Base-by-base conservation (phyloP, 2,797 vertebrate species). In the Sebastes umbrosus region DNA sequence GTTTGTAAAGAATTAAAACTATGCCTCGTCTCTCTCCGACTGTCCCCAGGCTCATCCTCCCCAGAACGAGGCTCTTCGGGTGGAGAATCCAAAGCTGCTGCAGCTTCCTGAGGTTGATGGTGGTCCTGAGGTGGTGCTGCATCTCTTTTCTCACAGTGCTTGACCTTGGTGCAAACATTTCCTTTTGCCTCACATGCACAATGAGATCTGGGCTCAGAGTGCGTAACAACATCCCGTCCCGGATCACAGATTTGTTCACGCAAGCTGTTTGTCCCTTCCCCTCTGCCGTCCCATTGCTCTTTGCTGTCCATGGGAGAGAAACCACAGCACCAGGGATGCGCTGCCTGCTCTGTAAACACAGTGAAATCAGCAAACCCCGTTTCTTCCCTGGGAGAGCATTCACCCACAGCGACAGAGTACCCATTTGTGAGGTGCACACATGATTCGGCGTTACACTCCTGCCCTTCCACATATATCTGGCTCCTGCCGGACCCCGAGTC, bases 291-390 rank as follows among this genome's bases (percentile, higher is more conserved):
- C 86, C 90, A 89, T 80, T 84, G 84, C 91, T 80, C 88, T 7
- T 64, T 3, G 18, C 62, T 31, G 50, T 29, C 46, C 16, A 77
- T 5, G 24, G 88, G 90, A 29, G 88, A 73, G 66, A 94, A 87
- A 59, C 93, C 89, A 67, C 94, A 94, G 87, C 93, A 93, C 93
- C 93, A 94, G 16, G 91, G 88, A 20, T 92, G 88, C 16, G 75
- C 14, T 0, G 84, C 65, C 67, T 92, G 89, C 92, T 96, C 94
- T 63, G 96, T 92, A 92, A 97, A 96, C 4, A 96, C 91, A 63
- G 96, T 92, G 94, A 97, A 97, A 92, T 97, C 96, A 80, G 96
- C 96, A 92, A 97, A 97, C 67, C 95, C 95, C 2, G 94, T 94
- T 88, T 92, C 94, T 90, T 94, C 95, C 86, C 88, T 94, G 59